Percentiles rank a stretch among this genome's conserved stretches.
These are phyloP conservation scores for Gadus macrocephalus DNA, from an alignment of 2,113 vertebrate species.

Conservation along the genomic window DNA sequence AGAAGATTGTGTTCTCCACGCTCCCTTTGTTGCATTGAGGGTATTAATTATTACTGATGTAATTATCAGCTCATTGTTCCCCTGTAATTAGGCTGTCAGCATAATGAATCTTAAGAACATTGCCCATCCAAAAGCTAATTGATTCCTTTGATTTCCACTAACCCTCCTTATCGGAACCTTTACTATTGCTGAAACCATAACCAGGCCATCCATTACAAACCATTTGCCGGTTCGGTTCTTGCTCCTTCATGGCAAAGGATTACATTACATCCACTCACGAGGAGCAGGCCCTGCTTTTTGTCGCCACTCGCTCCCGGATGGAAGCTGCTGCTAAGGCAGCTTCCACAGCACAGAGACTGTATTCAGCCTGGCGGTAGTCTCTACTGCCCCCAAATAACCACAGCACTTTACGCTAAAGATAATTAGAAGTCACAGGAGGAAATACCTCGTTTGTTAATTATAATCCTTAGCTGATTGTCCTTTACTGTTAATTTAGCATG, in stretches of 20 bases:
- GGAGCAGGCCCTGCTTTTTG: conserved; percentile 25
- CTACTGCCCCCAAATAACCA: too few species aligned
- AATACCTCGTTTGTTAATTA: too few species aligned
- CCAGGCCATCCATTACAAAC: not conserved
- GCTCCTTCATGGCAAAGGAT: conserved; percentile 29
- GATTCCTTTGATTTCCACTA: conserved; percentile 57
- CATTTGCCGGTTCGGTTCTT: conserved; percentile 12
- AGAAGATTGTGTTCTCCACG: conserved; percentile 50
- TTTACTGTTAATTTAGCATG: too few species aligned
- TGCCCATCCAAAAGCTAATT: conserved; percentile 51
- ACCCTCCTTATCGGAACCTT: conserved; percentile 56
- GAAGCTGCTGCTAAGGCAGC: too few species aligned
- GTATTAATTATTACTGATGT: conserved; percentile 67
- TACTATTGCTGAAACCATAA: conserved; percentile 33
- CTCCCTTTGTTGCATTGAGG: conserved; percentile 56
- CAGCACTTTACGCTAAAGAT: too few species aligned
- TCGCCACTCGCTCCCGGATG: too few species aligned
- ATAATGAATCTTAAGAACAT: conserved; percentile 64
- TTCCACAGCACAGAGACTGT: too few species aligned
- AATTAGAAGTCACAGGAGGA: too few species aligned
- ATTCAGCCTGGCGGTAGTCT: too few species aligned
- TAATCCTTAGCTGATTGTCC: too few species aligned
- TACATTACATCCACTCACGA: conserved; percentile 25
- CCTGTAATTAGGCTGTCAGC: conserved; percentile 62
- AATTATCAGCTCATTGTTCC: conserved; percentile 68